These are phyloP conservation scores for Odontocolon sp. DNA, from an alignment of 2,888 invertebrate genomes.

Conservation along the genomic window DNA sequence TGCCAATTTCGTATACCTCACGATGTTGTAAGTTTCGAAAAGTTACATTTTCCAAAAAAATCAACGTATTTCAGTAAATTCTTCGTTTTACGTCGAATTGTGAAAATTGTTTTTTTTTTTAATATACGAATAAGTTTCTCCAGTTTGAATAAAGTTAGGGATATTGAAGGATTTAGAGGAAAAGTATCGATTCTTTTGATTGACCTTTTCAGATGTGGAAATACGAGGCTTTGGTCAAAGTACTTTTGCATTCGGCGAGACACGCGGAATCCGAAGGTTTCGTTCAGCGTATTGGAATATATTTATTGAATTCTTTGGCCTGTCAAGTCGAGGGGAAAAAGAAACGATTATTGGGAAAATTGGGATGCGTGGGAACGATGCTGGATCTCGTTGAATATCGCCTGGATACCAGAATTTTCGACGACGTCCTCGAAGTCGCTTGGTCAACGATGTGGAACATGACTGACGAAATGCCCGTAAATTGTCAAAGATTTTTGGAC, in stretches of 20 bases:
- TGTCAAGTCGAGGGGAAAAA: constrained; percentile 97
- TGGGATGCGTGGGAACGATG: constrained; percentile 94
- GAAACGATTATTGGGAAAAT: constrained; percentile 94
- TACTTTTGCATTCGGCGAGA: constrained; percentile 91
- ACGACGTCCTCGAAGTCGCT: constrained; percentile 98
- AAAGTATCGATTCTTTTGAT: constrained; percentile 6
- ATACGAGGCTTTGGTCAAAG: constrained; percentile 92
- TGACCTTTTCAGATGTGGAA: constrained; percentile 88
- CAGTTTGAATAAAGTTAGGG: too few species aligned
- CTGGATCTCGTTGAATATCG: constrained; percentile 92
- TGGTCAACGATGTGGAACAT: constrained; percentile 99
- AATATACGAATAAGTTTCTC: too few species aligned
- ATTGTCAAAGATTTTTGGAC: constrained; percentile 95
- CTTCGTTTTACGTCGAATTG: constrained; percentile 36
- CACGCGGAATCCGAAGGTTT: constrained; percentile 94
- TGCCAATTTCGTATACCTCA: constrained; percentile 97
- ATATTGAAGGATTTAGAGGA: too few species aligned
- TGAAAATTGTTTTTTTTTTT: too few species aligned
- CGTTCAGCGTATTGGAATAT: constrained; percentile 96
- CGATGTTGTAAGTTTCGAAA: constrained; percentile 89
- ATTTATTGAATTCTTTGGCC: constrained; percentile 96
- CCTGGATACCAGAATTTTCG: constrained; percentile 89
- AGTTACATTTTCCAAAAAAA: not conserved
- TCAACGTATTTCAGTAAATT: not conserved
- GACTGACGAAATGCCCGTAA: constrained; percentile 96